phyloP scores from a whole-genome alignment of 2,888 invertebrate species.

The Anthophora plumipes region DNA sequence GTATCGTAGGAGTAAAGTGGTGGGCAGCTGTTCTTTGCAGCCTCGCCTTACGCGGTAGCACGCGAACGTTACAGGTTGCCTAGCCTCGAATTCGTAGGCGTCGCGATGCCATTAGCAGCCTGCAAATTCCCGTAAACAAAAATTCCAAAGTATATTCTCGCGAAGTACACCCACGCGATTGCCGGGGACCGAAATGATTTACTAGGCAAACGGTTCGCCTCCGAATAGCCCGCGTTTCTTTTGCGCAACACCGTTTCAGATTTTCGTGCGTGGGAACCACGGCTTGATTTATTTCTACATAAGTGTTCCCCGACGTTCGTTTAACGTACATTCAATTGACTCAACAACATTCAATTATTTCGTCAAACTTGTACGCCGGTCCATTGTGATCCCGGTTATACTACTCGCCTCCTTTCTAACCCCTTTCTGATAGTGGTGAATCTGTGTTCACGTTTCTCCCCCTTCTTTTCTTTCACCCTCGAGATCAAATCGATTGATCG shows the following conservation, averaged over 20 bases:
- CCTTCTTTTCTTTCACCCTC: neutral
- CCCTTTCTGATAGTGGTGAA: too few relatives aligned
- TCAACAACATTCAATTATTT: slow-evolving; percentile 45
- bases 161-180: slow-evolving; percentile 51
- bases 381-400: neutral
- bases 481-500: neutral
- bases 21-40: slow-evolving; percentile 67
- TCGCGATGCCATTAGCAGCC: slow-evolving; percentile 72
- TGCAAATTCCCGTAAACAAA: slow-evolving; percentile 69
- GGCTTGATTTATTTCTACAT: slow-evolving; percentile 40
- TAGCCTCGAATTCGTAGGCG: slow-evolving; percentile 70
- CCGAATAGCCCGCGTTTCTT: slow-evolving; percentile 46
- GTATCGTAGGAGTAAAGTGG: slow-evolving; percentile 67
- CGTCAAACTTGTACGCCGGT: slow-evolving; percentile 21
- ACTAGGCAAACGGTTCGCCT: slow-evolving; percentile 56
- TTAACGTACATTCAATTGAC: slow-evolving; percentile 16
- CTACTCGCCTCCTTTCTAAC: neutral
- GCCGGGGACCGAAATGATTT: slow-evolving; percentile 58
- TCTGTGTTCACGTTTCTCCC: too few relatives aligned
- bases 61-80: slow-evolving; percentile 72
- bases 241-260: slow-evolving; percentile 44
- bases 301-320: slow-evolving; percentile 7
- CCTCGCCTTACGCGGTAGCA: slow-evolving; percentile 75
- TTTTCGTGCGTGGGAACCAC: slow-evolving; percentile 48
- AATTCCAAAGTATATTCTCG: slow-evolving; percentile 63